phyloP scores from a whole-genome alignment of 2,113 vertebrate species.

The Bubo blakistoni region DNA sequence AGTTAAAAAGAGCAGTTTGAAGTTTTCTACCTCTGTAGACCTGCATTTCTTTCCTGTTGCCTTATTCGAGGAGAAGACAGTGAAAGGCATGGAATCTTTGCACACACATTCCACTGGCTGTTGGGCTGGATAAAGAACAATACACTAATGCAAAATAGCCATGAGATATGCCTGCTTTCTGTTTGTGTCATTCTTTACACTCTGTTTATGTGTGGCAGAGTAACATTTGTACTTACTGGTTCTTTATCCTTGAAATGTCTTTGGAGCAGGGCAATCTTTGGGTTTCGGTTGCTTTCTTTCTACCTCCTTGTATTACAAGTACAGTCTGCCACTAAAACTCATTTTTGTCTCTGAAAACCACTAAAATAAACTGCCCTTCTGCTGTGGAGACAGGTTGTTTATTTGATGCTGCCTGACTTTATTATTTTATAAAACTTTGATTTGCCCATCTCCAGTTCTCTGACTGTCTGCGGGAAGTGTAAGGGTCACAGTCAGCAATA shows the following conservation, averaged over 20 bases:
- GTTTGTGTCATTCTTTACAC: not conserved
- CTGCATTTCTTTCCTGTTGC: not conserved
- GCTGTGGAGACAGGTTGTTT: not conserved
- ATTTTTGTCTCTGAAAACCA: not conserved
- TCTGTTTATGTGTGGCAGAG: not conserved
- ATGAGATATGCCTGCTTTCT: not conserved
- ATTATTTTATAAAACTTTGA: slow-evolving; percentile 32
- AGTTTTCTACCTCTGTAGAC: not conserved
- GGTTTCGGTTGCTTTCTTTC: not conserved
- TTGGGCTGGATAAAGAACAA: not conserved
- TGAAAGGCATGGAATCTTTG: not conserved
- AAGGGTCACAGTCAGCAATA: not conserved
- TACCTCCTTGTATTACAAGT: not conserved
- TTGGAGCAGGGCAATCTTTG: not conserved
- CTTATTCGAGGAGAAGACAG: not conserved
- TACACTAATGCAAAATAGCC: not conserved
- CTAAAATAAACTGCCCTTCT: not conserved
- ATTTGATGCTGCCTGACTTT: slow-evolving; percentile 7
- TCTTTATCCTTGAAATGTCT: not conserved
- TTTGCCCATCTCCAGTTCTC: not conserved
- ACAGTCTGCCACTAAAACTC: not conserved
- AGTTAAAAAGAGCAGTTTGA: not conserved
- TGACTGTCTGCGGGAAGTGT: not conserved
- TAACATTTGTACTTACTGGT: not conserved
- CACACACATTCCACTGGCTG: not conserved